Evolutionary conservation across 1,140 invertebrate genomes (phyloP), one percentile per base, ranked within the genome.

Genomic region (Zaprionus ghesquierei): DNA sequence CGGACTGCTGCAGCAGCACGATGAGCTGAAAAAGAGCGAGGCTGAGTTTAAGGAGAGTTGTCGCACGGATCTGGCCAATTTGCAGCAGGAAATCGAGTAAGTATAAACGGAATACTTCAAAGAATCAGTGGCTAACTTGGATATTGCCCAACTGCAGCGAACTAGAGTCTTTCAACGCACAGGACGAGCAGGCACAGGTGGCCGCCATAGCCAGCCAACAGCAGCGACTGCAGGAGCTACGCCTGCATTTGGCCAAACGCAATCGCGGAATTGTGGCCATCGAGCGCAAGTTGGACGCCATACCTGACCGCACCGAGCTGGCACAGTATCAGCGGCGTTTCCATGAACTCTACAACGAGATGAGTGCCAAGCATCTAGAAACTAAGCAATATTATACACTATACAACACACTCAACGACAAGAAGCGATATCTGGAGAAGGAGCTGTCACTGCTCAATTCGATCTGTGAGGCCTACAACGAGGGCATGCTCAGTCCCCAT

Each of bases 341-440:
- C 92, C 94, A 99, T 74, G 98, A 99, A 93, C 94, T 99, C 1
- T 98, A 99, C 92, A 98, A 98, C 93, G 98, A 98, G 95, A 96
- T 99, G 91, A 96, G 97, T 66, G 95, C 96, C 25, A 99, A 98
- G 85, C 98, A 99, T 86, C 96, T 96, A 90, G 98, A 99, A 94
- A 99, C 98, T 0, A 99, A 99, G 92, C 97, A 99, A 93, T 98
- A 98, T 93, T 99, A 98, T 90, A 98, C 97, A 27, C 93, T 99
- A 58, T 98, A 98, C 92, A 99, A 99, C 92, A 98, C 97, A 5
- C 93, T 99, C n/a, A 96, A 98, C 91, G 98, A 99, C 93, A 97
- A 97, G 4, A 97, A 97, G 92, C 93, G 96, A 25, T 99, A 99
- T 92, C 94, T 99, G 69, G 95, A 95, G 50, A 99, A 98, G 91